A percentile compares a stretch with the other conserved stretches of the same genome.
phyloP scores from a whole-genome alignment of 2,113 vertebrate genomes.

The Trachemys scripta region DNA sequence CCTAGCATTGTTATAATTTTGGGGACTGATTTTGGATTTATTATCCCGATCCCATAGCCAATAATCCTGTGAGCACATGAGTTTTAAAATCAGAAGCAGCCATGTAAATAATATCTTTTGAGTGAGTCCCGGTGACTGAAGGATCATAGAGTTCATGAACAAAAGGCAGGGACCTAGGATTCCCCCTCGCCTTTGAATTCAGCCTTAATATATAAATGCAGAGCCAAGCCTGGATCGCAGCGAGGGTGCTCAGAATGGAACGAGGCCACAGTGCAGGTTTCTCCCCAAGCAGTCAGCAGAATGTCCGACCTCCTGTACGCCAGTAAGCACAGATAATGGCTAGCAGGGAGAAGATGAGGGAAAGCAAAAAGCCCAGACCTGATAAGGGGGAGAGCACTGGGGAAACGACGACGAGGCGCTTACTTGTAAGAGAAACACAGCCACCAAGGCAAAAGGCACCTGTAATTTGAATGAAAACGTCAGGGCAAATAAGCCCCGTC shows the following conservation, averaged over 20 bases:
- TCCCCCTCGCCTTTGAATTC: neutral
- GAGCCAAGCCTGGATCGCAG: neutral
- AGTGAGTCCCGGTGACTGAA: neutral
- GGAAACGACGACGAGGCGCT: fast-evolving
- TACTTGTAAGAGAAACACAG: neutral
- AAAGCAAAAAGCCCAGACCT: neutral
- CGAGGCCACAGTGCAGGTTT: neutral
- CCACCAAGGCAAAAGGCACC: neutral
- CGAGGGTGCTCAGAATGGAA: neutral
- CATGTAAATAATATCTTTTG: neutral
- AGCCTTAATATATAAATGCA: neutral
- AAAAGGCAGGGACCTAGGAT: neutral
- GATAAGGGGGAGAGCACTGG: fast-evolving
- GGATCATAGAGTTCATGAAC: neutral
- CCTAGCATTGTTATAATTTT: neutral
- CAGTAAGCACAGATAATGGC: neutral
- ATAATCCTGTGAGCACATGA: neutral
- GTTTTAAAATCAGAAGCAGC: neutral
- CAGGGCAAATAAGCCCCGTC: neutral
- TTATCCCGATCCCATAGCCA: neutral
- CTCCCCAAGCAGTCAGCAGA: neutral
- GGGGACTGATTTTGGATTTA: neutral
- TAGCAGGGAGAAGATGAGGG: fast-evolving
- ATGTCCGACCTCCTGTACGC: neutral
- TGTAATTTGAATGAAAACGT: neutral